Conservation (phyloP, 2,113 vertebrate genomes). For the Microtus pennsylvanicus region DNA sequence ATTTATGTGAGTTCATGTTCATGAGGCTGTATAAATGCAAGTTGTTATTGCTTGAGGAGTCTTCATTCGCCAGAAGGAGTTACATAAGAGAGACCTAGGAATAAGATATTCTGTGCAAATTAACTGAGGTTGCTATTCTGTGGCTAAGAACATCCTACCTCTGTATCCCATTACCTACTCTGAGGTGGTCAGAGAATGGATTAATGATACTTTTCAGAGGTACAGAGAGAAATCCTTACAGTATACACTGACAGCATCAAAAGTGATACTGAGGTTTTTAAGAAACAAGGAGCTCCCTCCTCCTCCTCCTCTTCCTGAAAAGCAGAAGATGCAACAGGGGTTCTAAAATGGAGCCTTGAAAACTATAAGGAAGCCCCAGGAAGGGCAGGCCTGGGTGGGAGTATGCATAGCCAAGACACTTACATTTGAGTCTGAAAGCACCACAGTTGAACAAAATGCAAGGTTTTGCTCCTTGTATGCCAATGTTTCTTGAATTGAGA, state of each 20-base stretch:
- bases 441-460: not conserved
- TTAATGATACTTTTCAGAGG: conserved; percentile 33
- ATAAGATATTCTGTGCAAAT: conserved; percentile 79
- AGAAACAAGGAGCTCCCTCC: not conserved
- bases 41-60: conserved; percentile 79
- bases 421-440: not conserved
- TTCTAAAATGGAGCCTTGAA: not conserved
- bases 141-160: conserved; percentile 53
- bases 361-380: not conserved
- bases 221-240: conserved; percentile 15
- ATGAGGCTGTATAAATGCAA: conserved; percentile 78
- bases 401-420: not conserved
- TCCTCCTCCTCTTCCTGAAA: not conserved
- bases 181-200: conserved; percentile 30
- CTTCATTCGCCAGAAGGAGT: conserved; percentile 69
- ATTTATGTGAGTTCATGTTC: conserved; percentile 82
- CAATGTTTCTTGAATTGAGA: not conserved
- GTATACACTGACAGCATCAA: not conserved
- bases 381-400: not conserved
- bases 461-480: not conserved
- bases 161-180: conserved; percentile 57
- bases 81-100: conserved; percentile 68
- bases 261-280: conserved; percentile 12
- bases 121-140: conserved; percentile 65
- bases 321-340: not conserved